phyloP scores from a whole-genome alignment of 2,113 vertebrate species.

The Lynx canadensis region DNA sequence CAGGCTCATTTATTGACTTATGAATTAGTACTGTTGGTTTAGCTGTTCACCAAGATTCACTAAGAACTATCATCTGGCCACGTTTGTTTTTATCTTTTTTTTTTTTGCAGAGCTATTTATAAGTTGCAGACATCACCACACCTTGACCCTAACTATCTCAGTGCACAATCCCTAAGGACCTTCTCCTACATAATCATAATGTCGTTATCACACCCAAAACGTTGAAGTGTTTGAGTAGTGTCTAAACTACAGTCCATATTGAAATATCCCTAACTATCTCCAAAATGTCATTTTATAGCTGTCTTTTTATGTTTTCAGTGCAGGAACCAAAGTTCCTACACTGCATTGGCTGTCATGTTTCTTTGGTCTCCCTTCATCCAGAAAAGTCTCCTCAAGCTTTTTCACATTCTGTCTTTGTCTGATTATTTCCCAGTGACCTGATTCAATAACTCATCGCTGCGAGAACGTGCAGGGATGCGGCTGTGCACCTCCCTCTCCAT shows the following conservation, averaged over 20 bases:
- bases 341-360: neutral
- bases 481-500: no score
- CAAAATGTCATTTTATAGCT: neutral
- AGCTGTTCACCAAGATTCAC: neutral
- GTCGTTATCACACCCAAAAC: neutral
- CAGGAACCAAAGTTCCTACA: neutral
- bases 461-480: fast-evolving
- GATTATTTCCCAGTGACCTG: neutral
- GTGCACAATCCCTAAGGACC: neutral
- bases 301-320: neutral
- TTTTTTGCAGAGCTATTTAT: neutral
- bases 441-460: neutral
- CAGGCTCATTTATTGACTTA: neutral
- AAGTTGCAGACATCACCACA: neutral
- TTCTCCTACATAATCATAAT: neutral
- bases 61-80: neutral
- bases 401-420: neutral
- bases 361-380: neutral
- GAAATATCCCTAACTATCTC: neutral
- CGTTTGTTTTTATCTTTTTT: neutral
- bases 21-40: neutral
- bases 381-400: neutral
- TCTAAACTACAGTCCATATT: neutral
- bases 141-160: neutral
- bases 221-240: neutral